Evolutionary conservation across 2,113 vertebrate genomes (phyloP).

Genomic region (Sakesphorus luctuosus): DNA sequence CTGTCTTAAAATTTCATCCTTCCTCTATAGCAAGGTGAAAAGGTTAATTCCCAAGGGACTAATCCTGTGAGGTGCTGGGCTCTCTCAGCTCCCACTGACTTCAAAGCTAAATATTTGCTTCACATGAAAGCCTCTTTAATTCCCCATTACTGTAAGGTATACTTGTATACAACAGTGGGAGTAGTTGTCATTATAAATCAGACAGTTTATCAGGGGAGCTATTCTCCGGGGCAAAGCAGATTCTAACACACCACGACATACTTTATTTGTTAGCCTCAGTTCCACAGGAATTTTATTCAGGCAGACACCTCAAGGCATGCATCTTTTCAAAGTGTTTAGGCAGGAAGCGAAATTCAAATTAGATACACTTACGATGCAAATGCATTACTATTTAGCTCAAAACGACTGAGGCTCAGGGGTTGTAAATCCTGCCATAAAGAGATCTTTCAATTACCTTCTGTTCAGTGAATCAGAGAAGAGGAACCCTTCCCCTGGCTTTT

Average conservation of each 20-base stretch:
- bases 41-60: constrained; percentile 66
- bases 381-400: constrained; percentile 67
- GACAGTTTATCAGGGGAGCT: constrained; percentile 56
- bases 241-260: constrained; percentile 65
- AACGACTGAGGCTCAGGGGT: constrained; percentile 42
- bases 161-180: constrained; percentile 71
- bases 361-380: constrained; percentile 69
- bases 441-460: constrained; percentile 61
- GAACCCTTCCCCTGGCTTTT: constrained; percentile 58
- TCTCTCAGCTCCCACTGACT: constrained; percentile 46
- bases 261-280: constrained; percentile 62
- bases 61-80: constrained; percentile 56
- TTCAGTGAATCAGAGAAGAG: constrained; percentile 62
- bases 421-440: constrained; percentile 63
- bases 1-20: constrained; percentile 43
- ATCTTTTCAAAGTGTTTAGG: constrained; percentile 66
- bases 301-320: constrained; percentile 65
- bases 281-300: constrained; percentile 62
- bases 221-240: constrained; percentile 47
- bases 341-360: constrained; percentile 73
- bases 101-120: constrained; percentile 71
- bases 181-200: constrained; percentile 63
- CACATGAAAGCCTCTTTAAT: constrained; percentile 75
- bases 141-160: constrained; percentile 73
- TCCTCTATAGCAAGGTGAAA: constrained; percentile 60